Percentiles rank a stretch among this genome's conserved stretches.
Conservation (phyloP, 2,888 invertebrate species). For the Drosophila anomelani region DNA sequence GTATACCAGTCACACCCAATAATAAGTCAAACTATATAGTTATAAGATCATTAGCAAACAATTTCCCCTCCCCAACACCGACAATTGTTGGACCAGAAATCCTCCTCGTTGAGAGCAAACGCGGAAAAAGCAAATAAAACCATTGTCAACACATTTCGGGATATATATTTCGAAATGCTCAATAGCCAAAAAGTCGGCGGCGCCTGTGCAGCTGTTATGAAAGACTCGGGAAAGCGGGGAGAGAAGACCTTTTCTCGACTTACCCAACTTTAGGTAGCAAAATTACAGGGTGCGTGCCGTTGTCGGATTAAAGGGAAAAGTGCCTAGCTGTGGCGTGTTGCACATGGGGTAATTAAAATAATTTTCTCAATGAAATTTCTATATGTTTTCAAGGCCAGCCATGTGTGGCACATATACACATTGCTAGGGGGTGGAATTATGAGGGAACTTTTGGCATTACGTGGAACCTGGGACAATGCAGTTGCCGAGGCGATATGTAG, state of each 20-base stretch:
- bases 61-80: neutral
- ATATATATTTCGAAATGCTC: conserved; percentile 46
- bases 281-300: conserved; percentile 70
- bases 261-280: conserved; percentile 39
- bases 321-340: conserved; percentile 30
- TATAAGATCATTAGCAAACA: conserved; percentile 45
- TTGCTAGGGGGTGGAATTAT: conserved; percentile 62
- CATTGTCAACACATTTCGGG: conserved; percentile 70
- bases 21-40: conserved; percentile 26
- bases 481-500: conserved; percentile 51
- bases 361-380: conserved; percentile 69
- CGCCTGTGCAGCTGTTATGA: conserved; percentile 77
- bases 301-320: conserved; percentile 21
- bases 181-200: conserved; percentile 55
- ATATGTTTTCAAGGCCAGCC: conserved; percentile 63
- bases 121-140: conserved; percentile 76
- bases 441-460: conserved; percentile 13
- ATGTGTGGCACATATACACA: conserved; percentile 68
- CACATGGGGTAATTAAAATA: conserved; percentile 73
- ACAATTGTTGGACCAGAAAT: conserved; percentile 48
- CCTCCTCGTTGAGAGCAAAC: conserved; percentile 47
- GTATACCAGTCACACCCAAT: conserved; percentile 39
- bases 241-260: conserved; percentile 47
- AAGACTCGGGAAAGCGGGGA: conserved; percentile 24
- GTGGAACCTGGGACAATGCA: conserved; percentile 40